phyloP scores from a whole-genome alignment of 2,888 invertebrate species.

The Morpho achilles region DNA sequence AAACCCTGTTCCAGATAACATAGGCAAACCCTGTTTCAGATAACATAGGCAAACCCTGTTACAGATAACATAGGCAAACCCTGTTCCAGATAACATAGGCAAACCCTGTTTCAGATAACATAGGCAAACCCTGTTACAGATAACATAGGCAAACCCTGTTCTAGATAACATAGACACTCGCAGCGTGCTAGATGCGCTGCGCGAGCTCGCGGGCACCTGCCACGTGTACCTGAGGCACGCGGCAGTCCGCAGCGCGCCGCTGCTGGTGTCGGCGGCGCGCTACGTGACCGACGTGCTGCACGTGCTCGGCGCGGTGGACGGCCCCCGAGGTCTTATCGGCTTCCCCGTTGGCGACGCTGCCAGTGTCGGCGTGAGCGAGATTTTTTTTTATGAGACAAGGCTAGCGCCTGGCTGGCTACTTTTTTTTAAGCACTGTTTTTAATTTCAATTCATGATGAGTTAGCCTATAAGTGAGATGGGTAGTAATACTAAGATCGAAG shows the following conservation, averaged over 20 bases:
- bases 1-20: slow-evolving; percentile 85
- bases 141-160: slow-evolving; percentile 82
- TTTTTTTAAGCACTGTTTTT: no score
- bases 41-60: no score
- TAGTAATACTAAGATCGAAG: no score
- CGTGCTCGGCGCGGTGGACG: slow-evolving; percentile 86
- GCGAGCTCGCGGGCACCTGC: slow-evolving; percentile 90
- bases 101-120: slow-evolving; percentile 85
- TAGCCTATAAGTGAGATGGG: no score
- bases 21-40: slow-evolving; percentile 79
- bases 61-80: slow-evolving; percentile 92
- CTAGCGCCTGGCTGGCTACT: no score
- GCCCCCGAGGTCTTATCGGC: slow-evolving; percentile 83
- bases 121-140: slow-evolving; percentile 87
- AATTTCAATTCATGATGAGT: no score
- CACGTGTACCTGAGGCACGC: slow-evolving; percentile 90
- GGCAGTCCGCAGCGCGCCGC: slow-evolving; percentile 78
- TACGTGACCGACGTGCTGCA: slow-evolving; percentile 91
- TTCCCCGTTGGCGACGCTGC: slow-evolving; percentile 81
- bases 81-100: slow-evolving; percentile 91
- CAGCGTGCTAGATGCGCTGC: slow-evolving; percentile 88
- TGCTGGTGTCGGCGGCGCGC: slow-evolving; percentile 87
- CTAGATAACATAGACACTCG: slow-evolving; percentile 96
- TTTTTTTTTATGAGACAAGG: no score
- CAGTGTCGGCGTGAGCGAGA: slow-evolving; percentile 61